Evolutionary conservation across 2,113 vertebrate species (phyloP).

Genomic region (Macroglossus sobrinus): DNA sequence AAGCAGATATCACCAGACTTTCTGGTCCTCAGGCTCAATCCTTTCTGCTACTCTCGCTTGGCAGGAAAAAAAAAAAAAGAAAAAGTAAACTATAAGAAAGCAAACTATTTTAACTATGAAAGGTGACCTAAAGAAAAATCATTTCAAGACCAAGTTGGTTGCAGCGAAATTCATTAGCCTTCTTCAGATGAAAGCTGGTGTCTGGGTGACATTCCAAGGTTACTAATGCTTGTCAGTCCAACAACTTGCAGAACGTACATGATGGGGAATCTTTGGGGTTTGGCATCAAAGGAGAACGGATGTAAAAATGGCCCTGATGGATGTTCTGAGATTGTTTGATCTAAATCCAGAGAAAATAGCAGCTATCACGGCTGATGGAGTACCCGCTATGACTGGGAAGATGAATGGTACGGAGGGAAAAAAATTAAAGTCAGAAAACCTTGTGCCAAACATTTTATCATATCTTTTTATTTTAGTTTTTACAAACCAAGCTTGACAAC

Average conservation of each 20-base stretch:
- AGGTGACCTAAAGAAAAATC: slow-evolving; percentile 80
- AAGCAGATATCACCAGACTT: neutral
- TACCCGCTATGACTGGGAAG: slow-evolving; percentile 74
- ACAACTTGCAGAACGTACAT: slow-evolving; percentile 67
- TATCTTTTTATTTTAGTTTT: slow-evolving; percentile 81
- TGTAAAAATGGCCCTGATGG: slow-evolving; percentile 79
- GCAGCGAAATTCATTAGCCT: slow-evolving; percentile 81
- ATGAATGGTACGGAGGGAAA: slow-evolving; percentile 79
- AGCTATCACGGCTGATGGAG: slow-evolving; percentile 78
- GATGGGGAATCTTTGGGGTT: slow-evolving; percentile 78
- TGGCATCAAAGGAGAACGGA: slow-evolving; percentile 79
- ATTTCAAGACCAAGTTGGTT: slow-evolving; percentile 75
- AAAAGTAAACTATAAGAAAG: slow-evolving; percentile 50
- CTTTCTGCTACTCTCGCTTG: neutral
- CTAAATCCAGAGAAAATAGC: slow-evolving; percentile 80
- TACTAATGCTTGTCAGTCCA: slow-evolving; percentile 77
- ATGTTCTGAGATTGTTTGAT: slow-evolving; percentile 79
- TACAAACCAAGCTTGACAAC: slow-evolving; percentile 76
- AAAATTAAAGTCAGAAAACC: slow-evolving; percentile 80
- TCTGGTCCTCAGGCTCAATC: neutral
- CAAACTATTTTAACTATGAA: slow-evolving; percentile 78
- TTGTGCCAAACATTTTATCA: slow-evolving; percentile 79
- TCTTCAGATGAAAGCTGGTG: slow-evolving; percentile 79
- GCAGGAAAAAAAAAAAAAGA: slow-evolving; percentile 28
- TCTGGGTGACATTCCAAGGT: slow-evolving; percentile 77